Evolutionary conservation across 2,113 vertebrate species (phyloP).

Genomic region (Tragelaphus scriptus): DNA sequence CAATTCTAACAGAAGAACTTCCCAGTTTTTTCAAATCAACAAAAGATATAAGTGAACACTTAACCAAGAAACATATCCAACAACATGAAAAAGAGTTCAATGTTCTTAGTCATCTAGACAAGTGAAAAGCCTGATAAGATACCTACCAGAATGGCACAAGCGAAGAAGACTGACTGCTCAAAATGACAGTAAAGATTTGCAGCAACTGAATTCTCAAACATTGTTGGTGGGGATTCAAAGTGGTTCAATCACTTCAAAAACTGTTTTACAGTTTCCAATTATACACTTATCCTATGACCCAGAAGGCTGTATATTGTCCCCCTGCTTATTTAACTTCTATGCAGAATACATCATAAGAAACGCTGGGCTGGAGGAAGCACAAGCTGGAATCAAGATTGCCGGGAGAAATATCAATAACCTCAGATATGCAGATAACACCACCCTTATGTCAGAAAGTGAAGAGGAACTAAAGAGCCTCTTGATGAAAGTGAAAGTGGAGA

Average conservation of each 20-base stretch:
- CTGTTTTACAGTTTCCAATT: not conserved
- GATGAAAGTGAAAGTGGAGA: too few species aligned
- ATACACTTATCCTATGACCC: not conserved
- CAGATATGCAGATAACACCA: too few species aligned
- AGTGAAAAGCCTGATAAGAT: not conserved
- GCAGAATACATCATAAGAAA: not conserved
- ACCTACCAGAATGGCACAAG: not conserved
- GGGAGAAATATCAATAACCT: too few species aligned
- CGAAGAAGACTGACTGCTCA: not conserved
- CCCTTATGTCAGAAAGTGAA: too few species aligned
- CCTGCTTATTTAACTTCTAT: not conserved
- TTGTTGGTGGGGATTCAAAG: not conserved
- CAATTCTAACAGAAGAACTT: not conserved
- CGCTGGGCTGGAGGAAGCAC: not conserved
- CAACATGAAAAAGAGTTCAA: not conserved
- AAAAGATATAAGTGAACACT: not conserved
- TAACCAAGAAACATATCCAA: not conserved
- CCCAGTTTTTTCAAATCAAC: not conserved
- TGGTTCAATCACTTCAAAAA: not conserved
- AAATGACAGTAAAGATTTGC: not conserved
- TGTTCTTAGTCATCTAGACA: not conserved
- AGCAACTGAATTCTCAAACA: not conserved
- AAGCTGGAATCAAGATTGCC: not conserved
- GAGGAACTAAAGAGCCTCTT: too few species aligned
- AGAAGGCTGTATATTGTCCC: not conserved